Evolutionary conservation across 2,888 invertebrate genomes (phyloP).

Genomic region (Hesperia comma): DNA sequence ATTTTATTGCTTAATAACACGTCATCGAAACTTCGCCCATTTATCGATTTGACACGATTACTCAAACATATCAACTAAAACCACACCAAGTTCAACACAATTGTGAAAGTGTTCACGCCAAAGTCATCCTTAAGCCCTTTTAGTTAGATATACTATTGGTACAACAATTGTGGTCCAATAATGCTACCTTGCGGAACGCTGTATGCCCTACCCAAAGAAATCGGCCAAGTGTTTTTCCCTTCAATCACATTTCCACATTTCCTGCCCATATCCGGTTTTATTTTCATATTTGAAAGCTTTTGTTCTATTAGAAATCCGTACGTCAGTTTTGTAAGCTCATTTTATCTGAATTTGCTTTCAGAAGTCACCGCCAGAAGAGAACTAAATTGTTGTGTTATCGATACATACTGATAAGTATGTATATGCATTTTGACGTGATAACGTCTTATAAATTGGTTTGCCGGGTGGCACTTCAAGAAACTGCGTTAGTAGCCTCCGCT

Average conservation of each 20-base stretch:
- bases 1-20: conserved; percentile 36
- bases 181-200: conserved; percentile 17
- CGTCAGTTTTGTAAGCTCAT: background rate
- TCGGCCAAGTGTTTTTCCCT: conserved; percentile 51
- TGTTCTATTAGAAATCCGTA: conserved; percentile 26
- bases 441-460: too few relatives aligned
- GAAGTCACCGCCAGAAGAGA: too few relatives aligned
- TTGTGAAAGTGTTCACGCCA: background rate
- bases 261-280: conserved; percentile 54
- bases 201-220: conserved; percentile 30
- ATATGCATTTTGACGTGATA: too few relatives aligned
- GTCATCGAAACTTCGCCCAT: conserved; percentile 37
- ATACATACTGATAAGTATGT: too few relatives aligned
- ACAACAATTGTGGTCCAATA: background rate
- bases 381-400: too few relatives aligned
- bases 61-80: conserved; percentile 31
- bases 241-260: conserved; percentile 51
- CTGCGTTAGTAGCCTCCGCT: too few relatives aligned
- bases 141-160: background rate
- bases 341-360: background rate
- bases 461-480: too few relatives aligned
- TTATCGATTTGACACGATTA: conserved; percentile 37
- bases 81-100: conserved; percentile 14
- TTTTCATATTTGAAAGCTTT: conserved; percentile 39
- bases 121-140: background rate